These are phyloP conservation scores for Patella caerulea DNA, from an alignment of 2,888 invertebrate genomes.

Conservation along the genomic window DNA sequence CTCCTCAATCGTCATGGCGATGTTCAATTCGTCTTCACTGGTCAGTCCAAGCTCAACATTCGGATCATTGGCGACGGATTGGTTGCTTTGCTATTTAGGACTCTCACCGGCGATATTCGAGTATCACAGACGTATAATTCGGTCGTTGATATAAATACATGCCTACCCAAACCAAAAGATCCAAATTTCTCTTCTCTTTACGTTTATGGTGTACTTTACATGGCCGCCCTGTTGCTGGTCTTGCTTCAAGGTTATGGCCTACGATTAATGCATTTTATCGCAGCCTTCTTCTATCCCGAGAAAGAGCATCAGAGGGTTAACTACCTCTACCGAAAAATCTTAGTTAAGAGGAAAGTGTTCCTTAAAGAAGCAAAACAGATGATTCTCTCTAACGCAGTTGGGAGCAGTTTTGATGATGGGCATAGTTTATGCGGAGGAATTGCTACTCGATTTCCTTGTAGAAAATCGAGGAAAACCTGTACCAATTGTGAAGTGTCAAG, in stretches of 20 bases:
- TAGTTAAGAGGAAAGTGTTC: conserved; percentile 13
- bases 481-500: background rate
- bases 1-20: conserved; percentile 13
- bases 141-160: conserved; percentile 11
- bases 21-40: conserved; percentile 7
- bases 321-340: conserved; percentile 18
- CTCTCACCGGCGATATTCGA: conserved; percentile 3
- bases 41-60: conserved; percentile 3
- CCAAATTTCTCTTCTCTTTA: background rate
- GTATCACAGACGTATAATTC: conserved; percentile 15
- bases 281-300: conserved; percentile 20
- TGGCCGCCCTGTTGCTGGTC: background rate
- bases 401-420: background rate
- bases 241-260: conserved; percentile 18
- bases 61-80: conserved; percentile 4
- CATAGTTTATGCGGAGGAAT: background rate
- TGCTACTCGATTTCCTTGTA: background rate
- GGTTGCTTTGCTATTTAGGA: conserved; percentile 12
- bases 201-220: background rate
- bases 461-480: background rate
- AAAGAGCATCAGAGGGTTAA: conserved; percentile 16
- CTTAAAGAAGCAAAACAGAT: background rate
- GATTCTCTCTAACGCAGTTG: background rate
- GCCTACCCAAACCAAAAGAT: conserved; percentile 11
- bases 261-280: conserved; percentile 13